Base-by-base conservation (phyloP, 1,140 invertebrate genomes). In the Chlorops oryzae region DNA sequence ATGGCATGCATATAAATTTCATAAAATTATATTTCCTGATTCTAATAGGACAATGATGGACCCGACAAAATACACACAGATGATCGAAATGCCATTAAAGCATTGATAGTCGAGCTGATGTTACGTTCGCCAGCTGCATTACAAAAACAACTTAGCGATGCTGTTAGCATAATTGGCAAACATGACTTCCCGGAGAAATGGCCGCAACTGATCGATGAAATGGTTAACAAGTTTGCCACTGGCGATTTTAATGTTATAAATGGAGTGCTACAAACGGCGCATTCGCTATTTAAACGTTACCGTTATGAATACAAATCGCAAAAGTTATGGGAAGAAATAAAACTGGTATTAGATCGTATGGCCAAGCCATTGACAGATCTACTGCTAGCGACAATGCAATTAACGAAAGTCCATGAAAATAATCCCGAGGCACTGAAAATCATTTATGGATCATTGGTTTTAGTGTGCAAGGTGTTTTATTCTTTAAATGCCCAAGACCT, bases 401-500 rank as follows among this genome's bases (percentile, higher is more conserved):
- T 96, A 23, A 83, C 86, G 12, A 80, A 82, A 60, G 80, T 80
- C 34, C 88, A 96, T 70, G 80, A 82, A 10, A 81, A 81, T 59
- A 92, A 96, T 74, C 76, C 80, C 1, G 81, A 83, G 59, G 89
- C 88, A 2, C 74, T 97, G 7, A 86, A 85, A 71, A 80, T 95
- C 10, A 91, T 97, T 56, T 96, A 94, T 60, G 88, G 85, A 51
- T 95, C 92, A 0, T 75, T 98, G 38, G 80, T 89, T 18, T 77
- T 96, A 2, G 86, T 96, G n/a, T 87, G 86, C 55, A 96, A 98
- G 78, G 90, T 98, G 20, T 98, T 97, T 75, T 92, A 94, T 72
- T 96, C 92, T 3, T 78, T 99, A 4, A 98, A 98, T 75, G 92
- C 82, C 58, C 93, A 96, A 79, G 96, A 99, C 77, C 75, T 99